Evolutionary conservation across 2,113 vertebrate species (phyloP), one percentile per base, ranked within the genome.

Genomic region (Trachemys scripta): DNA sequence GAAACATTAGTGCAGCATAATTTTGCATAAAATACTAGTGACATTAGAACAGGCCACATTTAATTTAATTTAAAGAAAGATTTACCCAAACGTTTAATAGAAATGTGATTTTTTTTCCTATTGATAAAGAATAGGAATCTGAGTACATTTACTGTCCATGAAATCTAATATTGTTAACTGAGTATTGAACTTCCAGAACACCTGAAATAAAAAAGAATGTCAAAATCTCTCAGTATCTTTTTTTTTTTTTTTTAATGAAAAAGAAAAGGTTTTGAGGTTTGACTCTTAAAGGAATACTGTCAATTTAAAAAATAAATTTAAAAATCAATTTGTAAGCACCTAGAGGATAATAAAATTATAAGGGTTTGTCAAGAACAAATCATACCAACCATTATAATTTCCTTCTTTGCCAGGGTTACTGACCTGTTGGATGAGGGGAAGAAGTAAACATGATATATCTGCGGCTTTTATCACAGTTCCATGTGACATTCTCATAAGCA

Each of bases 121-220:
- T 29, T 54, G 25, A 59, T 29, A 1, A 5, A 92, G 38, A 91
- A 80, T 79, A 25, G 10, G 24, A 78, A 78, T 81, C 75, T 31
- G 80, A 90, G 87, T 27, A 57, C 17, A 42, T 84, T 0, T 82
- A 27, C 87, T 90, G 90, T 87, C 84, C 87, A 17, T 89, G 7
- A 78, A 78, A 45, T 45, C 42, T 8, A 47, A 78, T 76, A 12
- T 76, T 75, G 38, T 42, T 38, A 76, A 80, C 69, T 85, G 89
- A 75, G 53, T 79, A 80, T 45, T 81, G 50, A 51, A 57, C 75
- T 94, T 87, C 22, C 17, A 88, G 65, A 88, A 88, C 47, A 53
- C 75, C 90, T 88, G 80, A 96, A 94, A 93, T 92, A 93, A 96
- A 96, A 62, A 90, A 12, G 0, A 59, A 75, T 89, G 78, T 84